Evolutionary conservation across 2,888 invertebrate genomes (phyloP), one percentile per base, ranked within the genome.

Genomic region (Miltochrista miniata): DNA sequence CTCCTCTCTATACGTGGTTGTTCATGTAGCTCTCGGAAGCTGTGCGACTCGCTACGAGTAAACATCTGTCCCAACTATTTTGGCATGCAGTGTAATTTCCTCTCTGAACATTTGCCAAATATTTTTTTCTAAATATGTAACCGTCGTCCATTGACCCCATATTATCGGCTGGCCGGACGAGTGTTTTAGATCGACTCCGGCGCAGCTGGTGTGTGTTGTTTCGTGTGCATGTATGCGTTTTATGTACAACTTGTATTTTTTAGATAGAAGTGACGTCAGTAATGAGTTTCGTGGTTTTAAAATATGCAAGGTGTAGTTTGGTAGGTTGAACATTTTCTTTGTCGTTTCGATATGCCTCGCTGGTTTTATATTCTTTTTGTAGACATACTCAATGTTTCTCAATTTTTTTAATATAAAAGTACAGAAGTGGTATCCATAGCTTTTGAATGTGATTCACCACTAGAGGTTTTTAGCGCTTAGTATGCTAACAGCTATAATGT

Each of bases 81-180:
- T 67, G 79, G 61, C 74, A 54, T 43, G 68, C 74, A 76, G 61
- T 81, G 76, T 70, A 81, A 31, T 8, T 31, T 54, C 70, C 72
- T 77, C 76, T 82, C 85, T 81, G 87, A 78, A 79, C 87, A 86
- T 88, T 90, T 90, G 90, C 90, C 90, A 91, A 90, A 90, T 89
- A 89, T 90, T 91, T 91, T 90, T 91, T 91, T 90, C 91, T 91
- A 90, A 91, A 91, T 90, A 90, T 90, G 91, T 87, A 87, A 84
- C 85, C 71, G 59, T 64, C 82, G 73, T 71, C 67, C 88, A 66
- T 74, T 76, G 74, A 85, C 81, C 90, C 72, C 77, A 74, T 87
- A 87, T 86, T 89, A 90, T 88, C 89, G 87, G 56, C 52, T 56
- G 58, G 75, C 75, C 82, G 82, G 83, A 77, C 81, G 83, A 79